Conservation (phyloP, 2,888 invertebrate species). For the Macrosoma leucophasiata region DNA sequence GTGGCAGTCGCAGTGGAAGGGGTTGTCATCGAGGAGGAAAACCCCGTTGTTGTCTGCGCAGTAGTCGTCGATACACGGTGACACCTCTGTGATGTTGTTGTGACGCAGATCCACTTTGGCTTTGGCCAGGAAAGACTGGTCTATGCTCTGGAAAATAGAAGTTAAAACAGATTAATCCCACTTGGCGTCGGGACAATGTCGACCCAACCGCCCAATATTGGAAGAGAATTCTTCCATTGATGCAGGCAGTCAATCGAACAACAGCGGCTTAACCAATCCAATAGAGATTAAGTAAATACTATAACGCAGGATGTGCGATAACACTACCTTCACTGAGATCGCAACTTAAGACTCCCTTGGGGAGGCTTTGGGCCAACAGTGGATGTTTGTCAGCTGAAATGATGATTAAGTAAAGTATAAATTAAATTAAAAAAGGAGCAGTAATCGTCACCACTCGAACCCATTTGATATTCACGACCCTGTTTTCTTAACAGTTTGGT, state of each 20-base stretch:
- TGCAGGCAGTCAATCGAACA: neutral
- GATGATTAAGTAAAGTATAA: too few relatives aligned
- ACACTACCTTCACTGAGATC: neutral
- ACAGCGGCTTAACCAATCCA: neutral
- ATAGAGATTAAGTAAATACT: neutral
- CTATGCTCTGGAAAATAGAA: conserved; percentile 17
- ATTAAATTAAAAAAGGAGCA: too few relatives aligned
- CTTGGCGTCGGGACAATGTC: neutral
- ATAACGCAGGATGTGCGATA: neutral
- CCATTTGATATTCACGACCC: too few relatives aligned
- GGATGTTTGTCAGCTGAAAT: too few relatives aligned
- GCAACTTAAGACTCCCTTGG: neutral
- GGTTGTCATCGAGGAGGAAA: conserved; percentile 35
- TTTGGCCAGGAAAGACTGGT: conserved; percentile 16
- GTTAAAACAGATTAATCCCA: too few relatives aligned
- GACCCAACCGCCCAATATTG: neutral
- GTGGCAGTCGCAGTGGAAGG: conserved; percentile 37
- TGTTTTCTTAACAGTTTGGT: too few relatives aligned
- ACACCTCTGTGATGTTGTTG: conserved; percentile 33
- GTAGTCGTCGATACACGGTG: neutral
- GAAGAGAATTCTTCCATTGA: neutral
- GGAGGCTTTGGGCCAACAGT: too few relatives aligned
- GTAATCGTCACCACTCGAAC: too few relatives aligned
- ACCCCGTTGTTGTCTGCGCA: neutral
- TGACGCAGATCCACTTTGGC: conserved; percentile 28